Base-by-base conservation (phyloP, 2,113 vertebrate species). In the Ictalurus furcatus region DNA sequence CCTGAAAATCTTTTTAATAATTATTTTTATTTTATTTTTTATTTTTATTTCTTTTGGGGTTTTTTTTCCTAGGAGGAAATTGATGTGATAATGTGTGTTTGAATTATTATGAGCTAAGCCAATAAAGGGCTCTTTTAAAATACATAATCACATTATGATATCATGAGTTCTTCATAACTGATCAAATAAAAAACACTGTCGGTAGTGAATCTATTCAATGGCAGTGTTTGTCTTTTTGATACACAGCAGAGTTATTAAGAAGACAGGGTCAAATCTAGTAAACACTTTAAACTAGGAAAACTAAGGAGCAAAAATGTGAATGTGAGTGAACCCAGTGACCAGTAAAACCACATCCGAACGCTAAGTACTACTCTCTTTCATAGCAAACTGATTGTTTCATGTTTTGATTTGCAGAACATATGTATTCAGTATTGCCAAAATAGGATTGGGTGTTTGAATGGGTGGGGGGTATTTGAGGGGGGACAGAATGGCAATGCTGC, bases 391-490 rank as follows among this genome's bases (percentile, higher is more conserved):
- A 58, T 40, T 59, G n/a, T 58, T 52, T 48, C 48, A 4, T 52
- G 19, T 76, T 65, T 65, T 88, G 40, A 65, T 84, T 84, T 52
- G 56, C 71, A 54, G 83, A 89, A 85, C 88, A 85, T 89, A 69
- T 89, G 58, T 79, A 59, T 83, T 78, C 44, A 44, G 58, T 67
- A 54, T 79, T 89, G 61, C 30, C 11, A 59, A 61, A 88, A 84
- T 71, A 37, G 54, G 56, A 82, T 14, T 82, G n/a, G 40, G 67
- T 67, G 48, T 85, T 85, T 85, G 48, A 79, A 85, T 40, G 13
- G 84, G 30, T 40, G 11, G 44, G 4, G 25, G 74, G 7, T 19
- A 25, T 52, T 52, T 52, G 7, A 14, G 76, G 48, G 73, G 71
- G 73, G 40, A 9, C 5, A 65, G 28, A 59, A 37, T 83, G 25